Base-by-base conservation (phyloP, 2,113 vertebrate genomes). In the Excalfactoria chinensis region DNA sequence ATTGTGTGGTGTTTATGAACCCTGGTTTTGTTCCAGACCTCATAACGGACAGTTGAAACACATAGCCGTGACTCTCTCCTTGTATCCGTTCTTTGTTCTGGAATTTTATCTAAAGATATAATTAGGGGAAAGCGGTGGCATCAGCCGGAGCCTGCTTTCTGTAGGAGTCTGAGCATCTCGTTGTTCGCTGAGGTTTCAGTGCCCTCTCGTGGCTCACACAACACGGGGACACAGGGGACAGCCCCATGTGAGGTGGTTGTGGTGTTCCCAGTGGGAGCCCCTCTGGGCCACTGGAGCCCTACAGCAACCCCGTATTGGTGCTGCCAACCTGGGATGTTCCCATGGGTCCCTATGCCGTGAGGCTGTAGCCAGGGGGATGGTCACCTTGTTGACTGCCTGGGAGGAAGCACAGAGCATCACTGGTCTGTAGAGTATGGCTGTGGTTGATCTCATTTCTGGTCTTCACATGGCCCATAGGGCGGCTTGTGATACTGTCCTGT, bases 151-250 rank as follows among this genome's bases (percentile, higher is more conserved):
- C 60, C 43, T 86, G 71, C 35, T 11, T 64, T 4, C 21, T 0
- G 67, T 66, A 1, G 71, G 66, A n/a, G 76, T n/a, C 90, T 41
- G 48, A 11, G 58, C 30, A 2, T 41, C 40, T 7, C 73, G 0
- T 5, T 14, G 0, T 95, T 83, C 5, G 34, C 20, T 28, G 82
- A 32, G 93, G 67, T 69, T 96, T 86, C 95, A 97, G 70, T 97
- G 96, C 95, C 96, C 96, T 97, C 97, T 97, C 95, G 97, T 92
- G 97, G 97, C 67, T 80, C 51, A 3, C n/a, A 2, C 20, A 3
- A 86, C 71, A 32, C 40, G 76, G 69, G 80, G 63, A 88, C 93
- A 12, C 30, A 3, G 69, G 84, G 72, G 76, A 94, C 87, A 41
- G 30, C 41, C 63, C 64, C 83, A 30, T 1, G 21, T 22, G 2